Evolutionary conservation across 2,113 vertebrate species (phyloP), one percentile per base, ranked within the genome.

Genomic region (Cephalopholis sonnerati): DNA sequence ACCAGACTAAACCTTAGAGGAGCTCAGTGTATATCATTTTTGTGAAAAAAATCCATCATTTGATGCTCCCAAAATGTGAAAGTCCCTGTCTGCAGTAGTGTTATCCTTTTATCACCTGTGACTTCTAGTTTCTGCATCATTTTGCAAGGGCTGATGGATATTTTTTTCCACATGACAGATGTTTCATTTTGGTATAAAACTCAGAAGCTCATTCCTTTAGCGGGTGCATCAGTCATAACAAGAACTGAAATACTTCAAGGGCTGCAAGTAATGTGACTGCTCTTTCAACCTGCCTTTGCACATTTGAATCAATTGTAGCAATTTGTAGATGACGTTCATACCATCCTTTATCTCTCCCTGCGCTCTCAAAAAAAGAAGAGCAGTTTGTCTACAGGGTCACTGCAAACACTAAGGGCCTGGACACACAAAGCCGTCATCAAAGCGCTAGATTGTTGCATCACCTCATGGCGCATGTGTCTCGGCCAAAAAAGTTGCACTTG

Each of bases 271-370:
- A 29, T n/a, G 36, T 12, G 64, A 11, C n/a, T 72, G 27, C 44
- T 64, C 51, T 77, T 76, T 82, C 57, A 68, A 55, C 36, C 55
- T 79, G 25, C 32, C 24, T 55, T 17, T 71, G 20, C 27, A 59
- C 62, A 80, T 83, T 81, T 64, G 67, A 77, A 62, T 79, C 11
- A 66, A 68, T 73, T 61, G 46, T 74, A 46, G 36, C 64, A 79
- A 77, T 66, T 83, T 73, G 41, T 39, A 53, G 64, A 41, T 74
- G 87, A 73, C 50, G 54, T 68, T 74, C 5, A 41, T n/a, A 10
- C 48, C 54, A 54, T 84, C 67, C 46, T 77, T 65, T 29, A 69
- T 69, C 53, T 50, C 36, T 59, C 18, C 18, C 22, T 67, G 24
- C 41, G 66, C 29, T 77, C 67, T 78, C 1, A 5, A 83, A 36